Evolutionary conservation across 1,140 invertebrate species (phyloP), one percentile per base, ranked within the genome.

Genomic region (Manduca sexta): DNA sequence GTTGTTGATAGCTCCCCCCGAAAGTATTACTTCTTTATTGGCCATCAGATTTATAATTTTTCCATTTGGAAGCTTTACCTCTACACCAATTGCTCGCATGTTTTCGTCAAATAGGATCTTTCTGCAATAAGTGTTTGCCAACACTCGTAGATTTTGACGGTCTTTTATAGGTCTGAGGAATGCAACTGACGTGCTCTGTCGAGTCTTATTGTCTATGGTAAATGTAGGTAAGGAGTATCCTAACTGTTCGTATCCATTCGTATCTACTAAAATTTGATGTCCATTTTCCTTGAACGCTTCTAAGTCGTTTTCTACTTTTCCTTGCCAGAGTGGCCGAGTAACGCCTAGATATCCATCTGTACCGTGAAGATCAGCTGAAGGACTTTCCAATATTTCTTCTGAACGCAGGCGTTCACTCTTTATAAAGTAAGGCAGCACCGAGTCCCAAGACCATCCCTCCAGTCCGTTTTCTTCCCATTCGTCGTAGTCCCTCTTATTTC

Each of bases 101-200:
- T 81, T 2, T 0, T 90, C 87, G 56, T 94, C 88, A 8, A 95
- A 90, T 1, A 92, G 49, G 1, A 95, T 69, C 66, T 87, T 89
- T 0, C 89, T 91, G 0, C 91, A 92, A 35, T 93, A 93, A 2
- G 91, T 89, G 64, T 89, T 94, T 82, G 92, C 87, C 0, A 92
- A 89, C 0, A 92, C 85, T 63, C 93, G 91, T 5, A 98, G 84
- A 69, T 97, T 97, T 46, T 82, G 84, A 3, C 95, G 81, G 29
- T 91, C 73, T 30, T 92, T 82, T 1, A 93, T 89, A 0, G 95
- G 94, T 40, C 91, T 82, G 1, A 97, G 74, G 64, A 95, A 97
- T 0, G 93, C 93, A 73, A 94, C 93, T 0, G 94, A 92, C 0
- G 94, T 93, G 46, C 93, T 95, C 69, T 96, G 97, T 18, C 97